Base-by-base conservation (phyloP, 2,888 invertebrate species). In the Drosophila paracracens region DNA sequence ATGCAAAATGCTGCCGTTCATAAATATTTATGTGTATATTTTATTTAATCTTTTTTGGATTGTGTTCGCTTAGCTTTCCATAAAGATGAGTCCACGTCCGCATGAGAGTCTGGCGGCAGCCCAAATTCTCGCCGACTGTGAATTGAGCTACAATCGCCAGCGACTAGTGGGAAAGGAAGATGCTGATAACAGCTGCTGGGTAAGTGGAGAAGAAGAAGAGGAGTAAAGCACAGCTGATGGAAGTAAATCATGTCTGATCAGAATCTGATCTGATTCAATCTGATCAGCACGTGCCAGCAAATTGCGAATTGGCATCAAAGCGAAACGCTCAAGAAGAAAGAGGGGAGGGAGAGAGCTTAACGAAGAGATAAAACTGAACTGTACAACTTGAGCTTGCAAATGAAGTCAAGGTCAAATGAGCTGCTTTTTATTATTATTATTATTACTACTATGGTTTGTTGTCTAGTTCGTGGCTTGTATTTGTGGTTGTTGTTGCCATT, bases 381-480 rank as follows among this genome's bases (percentile, higher is more conserved):
- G 25, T 46, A 16, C 21, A 36, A 58, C 53, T 52, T 57, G 29
- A 58, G 60, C 73, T 62, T 36, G n/a, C 60, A 51, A 88, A 75
- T 85, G 83, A 62, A 88, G 88, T 74, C 88, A 88, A 85, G 84
- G 84, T 88, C 83, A 79, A 75, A 67, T 56, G 53, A 61, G 56
- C 56, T 64, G 68, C 62, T 80, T 64, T 57, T 67, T 10, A 48
- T 48, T 25, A n/a, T 29, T n/a, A 11, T 18, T 52, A 18, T 25
- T 25, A 46, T 25, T 46, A 46, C 25, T 7, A 25, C 21, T 2
- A 46, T 25, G 25, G 25, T 25, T 46, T 38, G 31, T 43, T 46
- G 27, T 52, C 40, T 54, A 72, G 69, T 48, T 66, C 56, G 63
- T 76, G 73, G 46, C 16, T 25, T 25, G 46, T 8, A 25, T 25